Evolutionary conservation across 2,113 vertebrate genomes (phyloP).

Genomic region (Corapipo altera): DNA sequence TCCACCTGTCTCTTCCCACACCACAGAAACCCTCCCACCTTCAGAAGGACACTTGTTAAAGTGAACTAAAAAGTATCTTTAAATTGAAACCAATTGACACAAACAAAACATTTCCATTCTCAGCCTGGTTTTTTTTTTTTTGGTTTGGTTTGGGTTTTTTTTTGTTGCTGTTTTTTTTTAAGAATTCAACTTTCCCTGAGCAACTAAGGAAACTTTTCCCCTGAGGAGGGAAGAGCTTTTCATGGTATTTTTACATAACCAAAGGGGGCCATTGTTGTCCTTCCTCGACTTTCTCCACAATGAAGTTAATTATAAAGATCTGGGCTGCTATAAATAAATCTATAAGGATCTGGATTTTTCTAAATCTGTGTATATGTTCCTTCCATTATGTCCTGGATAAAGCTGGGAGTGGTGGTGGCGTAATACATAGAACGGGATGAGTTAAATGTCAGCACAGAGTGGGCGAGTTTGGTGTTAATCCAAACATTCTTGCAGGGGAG

Average conservation of each 20-base stretch:
- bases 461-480: conserved; percentile 46
- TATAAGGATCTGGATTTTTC: neutral
- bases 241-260: neutral
- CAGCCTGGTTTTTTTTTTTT: too few relatives aligned
- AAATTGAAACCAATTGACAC: neutral
- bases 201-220: neutral
- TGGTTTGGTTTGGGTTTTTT: too few relatives aligned
- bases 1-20: too few relatives aligned
- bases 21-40: neutral
- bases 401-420: neutral
- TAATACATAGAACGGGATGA: conserved; percentile 29
- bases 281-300: neutral
- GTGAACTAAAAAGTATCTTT: neutral
- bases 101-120: neutral
- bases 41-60: neutral
- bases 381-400: conserved; percentile 11
- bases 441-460: conserved; percentile 61
- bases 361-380: conserved; percentile 17
- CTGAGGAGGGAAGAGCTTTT: neutral
- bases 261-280: neutral
- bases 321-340: neutral
- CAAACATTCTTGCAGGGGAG: conserved; percentile 11
- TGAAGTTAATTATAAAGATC: conserved; percentile 28
- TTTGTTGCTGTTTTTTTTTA: neutral
- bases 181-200: neutral